Conservation (phyloP, 1,140 invertebrate species). For the Aradophagus sp. region DNA sequence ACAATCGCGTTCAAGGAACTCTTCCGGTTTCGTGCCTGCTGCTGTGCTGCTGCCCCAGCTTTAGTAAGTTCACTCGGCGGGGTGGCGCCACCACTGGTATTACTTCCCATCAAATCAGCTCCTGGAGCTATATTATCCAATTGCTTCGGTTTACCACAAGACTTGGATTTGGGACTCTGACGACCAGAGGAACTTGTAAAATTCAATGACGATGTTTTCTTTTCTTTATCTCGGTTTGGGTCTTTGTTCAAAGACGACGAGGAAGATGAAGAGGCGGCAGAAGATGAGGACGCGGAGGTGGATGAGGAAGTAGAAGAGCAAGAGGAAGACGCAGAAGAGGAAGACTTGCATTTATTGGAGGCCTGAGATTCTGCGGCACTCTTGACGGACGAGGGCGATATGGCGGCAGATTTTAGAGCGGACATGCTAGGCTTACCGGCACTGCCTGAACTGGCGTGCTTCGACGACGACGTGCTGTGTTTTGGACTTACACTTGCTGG, state of each 20-base stretch:
- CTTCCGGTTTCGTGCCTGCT: conserved; percentile 81
- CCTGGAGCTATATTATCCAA: conserved; percentile 76
- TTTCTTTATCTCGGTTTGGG: conserved; percentile 78
- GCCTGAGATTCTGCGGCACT: conserved; percentile 39
- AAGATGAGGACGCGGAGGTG: conserved; percentile 66
- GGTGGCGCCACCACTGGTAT: conserved; percentile 68
- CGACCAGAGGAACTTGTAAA: conserved; percentile 71
- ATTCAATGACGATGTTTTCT: conserved; percentile 75
- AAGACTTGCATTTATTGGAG: conserved; percentile 63
- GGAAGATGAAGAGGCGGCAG: conserved; percentile 67
- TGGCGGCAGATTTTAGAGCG: conserved; percentile 86
- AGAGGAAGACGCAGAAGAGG: conserved; percentile 61
- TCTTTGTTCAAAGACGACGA: conserved; percentile 66
- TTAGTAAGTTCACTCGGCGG: conserved; percentile 77
- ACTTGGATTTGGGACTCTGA: conserved; percentile 81
- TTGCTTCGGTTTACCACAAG: conserved; percentile 81
- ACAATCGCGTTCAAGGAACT: conserved; percentile 89
- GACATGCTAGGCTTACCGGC: conserved; percentile 93
- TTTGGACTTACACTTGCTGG: conserved; percentile 81
- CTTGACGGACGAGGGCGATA: conserved; percentile 74
- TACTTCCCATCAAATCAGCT: conserved; percentile 41
- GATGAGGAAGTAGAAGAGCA: conserved; percentile 69
- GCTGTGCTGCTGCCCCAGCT: conserved; percentile 73
- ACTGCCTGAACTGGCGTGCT: conserved; percentile 80
- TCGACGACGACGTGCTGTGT: conserved; percentile 82